phyloP scores from a whole-genome alignment of 1,140 invertebrate genomes.

The Ladona fulva region DNA sequence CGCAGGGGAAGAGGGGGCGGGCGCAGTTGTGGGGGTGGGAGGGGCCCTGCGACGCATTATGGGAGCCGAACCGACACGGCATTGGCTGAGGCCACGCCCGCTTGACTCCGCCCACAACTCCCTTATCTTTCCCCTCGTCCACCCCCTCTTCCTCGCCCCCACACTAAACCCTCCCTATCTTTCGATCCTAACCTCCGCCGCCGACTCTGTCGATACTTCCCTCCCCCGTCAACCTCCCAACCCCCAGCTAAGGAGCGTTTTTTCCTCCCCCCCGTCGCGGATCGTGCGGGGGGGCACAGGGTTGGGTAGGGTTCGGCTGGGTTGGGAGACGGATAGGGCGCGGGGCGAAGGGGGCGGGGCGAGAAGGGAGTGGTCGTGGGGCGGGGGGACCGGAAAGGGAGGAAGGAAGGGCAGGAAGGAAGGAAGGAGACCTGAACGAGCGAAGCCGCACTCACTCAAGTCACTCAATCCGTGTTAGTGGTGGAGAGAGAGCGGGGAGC shows the following conservation, averaged over 20 bases:
- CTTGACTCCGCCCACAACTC: conserved; percentile 1
- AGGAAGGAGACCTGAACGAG: conserved; percentile 2
- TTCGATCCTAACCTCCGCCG: not conserved
- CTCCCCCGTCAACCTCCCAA: not conserved
- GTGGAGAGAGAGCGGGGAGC: not conserved
- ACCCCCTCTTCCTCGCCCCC: not conserved
- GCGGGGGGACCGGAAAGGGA: not conserved
- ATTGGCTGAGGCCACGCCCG: not conserved
- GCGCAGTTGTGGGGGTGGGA: not conserved
- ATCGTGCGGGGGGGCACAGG: not conserved
- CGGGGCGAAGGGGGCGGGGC: no score
- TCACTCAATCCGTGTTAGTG: not conserved
- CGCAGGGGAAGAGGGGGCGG: not conserved
- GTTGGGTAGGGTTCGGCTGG: not conserved
- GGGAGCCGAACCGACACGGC: not conserved
- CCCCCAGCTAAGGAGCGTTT: no score
- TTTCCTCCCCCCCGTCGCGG: not conserved
- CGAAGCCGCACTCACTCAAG: not conserved
- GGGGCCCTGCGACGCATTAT: not conserved
- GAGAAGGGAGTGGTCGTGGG: not conserved
- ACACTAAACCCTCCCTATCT: not conserved
- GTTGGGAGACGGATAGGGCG: not conserved
- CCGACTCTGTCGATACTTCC: not conserved
- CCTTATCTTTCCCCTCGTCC: not conserved
- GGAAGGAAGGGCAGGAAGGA: not conserved